Conservation (phyloP, 1,140 invertebrate species). For the Babylonia areolata region DNA sequence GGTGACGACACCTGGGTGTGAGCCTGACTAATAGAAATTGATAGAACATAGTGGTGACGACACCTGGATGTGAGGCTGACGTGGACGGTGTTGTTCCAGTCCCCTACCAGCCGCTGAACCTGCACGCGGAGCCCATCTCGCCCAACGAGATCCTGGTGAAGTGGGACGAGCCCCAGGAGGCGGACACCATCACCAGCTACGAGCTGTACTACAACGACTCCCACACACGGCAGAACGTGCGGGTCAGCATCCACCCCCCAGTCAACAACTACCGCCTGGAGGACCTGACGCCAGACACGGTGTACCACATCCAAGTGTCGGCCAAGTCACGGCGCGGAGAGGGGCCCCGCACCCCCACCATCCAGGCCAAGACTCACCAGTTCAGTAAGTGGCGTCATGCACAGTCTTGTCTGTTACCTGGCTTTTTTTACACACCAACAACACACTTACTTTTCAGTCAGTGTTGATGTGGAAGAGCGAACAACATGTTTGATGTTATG, state of each 20-base stretch:
- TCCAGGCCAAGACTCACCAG: slow-evolving; percentile 95
- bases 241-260: slow-evolving; percentile 80
- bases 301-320: slow-evolving; percentile 97
- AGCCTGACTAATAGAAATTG: no score
- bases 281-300: slow-evolving; percentile 93
- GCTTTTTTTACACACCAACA: not conserved
- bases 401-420: not conserved
- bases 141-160: slow-evolving; percentile 84
- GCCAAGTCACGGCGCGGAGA: slow-evolving; percentile 93
- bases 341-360: slow-evolving; percentile 94
- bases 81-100: slow-evolving; percentile 81
- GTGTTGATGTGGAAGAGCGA: not conserved
- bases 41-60: no score
- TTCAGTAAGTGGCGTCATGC: slow-evolving; percentile 87
- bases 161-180: slow-evolving; percentile 92
- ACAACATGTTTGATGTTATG: not conserved
- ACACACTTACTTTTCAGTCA: not conserved
- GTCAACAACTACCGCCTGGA: slow-evolving; percentile 91
- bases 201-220: slow-evolving; percentile 99
- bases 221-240: slow-evolving; percentile 83
- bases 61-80: no score
- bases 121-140: slow-evolving; percentile 81
- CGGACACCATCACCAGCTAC: slow-evolving; percentile 93
- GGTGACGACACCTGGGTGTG: no score
- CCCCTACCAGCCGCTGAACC: slow-evolving; percentile 94